phyloP scores from a whole-genome alignment of 2,113 vertebrate species.

The Pelusios castaneus region DNA sequence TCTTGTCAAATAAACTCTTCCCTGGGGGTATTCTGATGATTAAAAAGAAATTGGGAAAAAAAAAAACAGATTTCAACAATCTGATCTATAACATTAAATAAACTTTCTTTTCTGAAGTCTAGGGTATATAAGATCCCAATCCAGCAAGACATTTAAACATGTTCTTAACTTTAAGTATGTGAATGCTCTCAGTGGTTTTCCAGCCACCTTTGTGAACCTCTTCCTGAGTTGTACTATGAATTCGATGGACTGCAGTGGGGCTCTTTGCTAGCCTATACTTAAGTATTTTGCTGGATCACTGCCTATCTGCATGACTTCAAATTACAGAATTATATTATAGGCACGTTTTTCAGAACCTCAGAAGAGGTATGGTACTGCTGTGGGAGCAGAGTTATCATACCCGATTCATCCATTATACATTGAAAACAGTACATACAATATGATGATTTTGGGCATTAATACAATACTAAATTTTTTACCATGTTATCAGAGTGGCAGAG shows the following conservation, averaged over 20 bases:
- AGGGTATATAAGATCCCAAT: background rate
- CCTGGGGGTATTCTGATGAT: slow-evolving; percentile 78
- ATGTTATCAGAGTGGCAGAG: background rate
- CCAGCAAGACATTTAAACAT: background rate
- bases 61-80: background rate
- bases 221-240: background rate
- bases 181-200: background rate
- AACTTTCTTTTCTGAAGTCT: background rate
- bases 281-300: slow-evolving; percentile 10
- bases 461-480: background rate
- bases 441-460: background rate
- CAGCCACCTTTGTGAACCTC: background rate
- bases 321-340: slow-evolving; percentile 12
- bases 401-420: background rate
- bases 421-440: background rate
- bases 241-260: background rate
- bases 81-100: background rate
- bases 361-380: background rate
- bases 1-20: slow-evolving; percentile 83
- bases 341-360: background rate
- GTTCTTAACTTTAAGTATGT: background rate
- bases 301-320: slow-evolving; percentile 6
- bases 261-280: slow-evolving; percentile 11
- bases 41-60: slow-evolving; percentile 54
- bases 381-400: rapidly evolving